Evolutionary conservation across 1,140 invertebrate species (phyloP).

Genomic region (Coelopa frigida): DNA sequence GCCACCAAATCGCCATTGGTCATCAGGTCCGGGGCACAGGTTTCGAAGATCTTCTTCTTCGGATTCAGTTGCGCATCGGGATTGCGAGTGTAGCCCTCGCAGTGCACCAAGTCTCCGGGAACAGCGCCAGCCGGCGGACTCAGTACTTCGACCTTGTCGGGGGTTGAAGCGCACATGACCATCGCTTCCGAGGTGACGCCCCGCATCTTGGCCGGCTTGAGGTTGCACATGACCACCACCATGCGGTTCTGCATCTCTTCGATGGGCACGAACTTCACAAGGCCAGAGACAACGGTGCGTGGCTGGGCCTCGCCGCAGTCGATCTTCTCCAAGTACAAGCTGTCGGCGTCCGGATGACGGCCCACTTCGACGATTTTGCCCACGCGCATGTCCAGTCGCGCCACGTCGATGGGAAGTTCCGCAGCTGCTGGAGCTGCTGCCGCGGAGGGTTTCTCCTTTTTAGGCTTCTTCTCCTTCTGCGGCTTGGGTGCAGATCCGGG

Average conservation of each 20-base stretch:
- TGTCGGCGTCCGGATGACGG: conserved; percentile 86
- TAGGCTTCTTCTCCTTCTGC: conserved; percentile 43
- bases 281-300: conserved; percentile 75
- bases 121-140: conserved; percentile 59
- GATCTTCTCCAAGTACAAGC: conserved; percentile 84
- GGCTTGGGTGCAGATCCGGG: conserved; percentile 30
- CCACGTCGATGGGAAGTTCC: conserved; percentile 59
- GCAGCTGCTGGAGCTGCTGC: conserved; percentile 23
- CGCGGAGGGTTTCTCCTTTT: conserved; percentile 37
- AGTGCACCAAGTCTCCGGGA: conserved; percentile 71
- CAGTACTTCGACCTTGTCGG: conserved; percentile 79
- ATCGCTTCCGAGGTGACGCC: conserved; percentile 80
- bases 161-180: conserved; percentile 85
- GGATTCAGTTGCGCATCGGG: conserved; percentile 81
- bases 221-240: conserved; percentile 78
- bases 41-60: conserved; percentile 94
- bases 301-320: conserved; percentile 77
- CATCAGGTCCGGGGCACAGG: conserved; percentile 75
- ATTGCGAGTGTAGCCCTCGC: conserved; percentile 63
- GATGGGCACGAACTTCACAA: conserved; percentile 78
- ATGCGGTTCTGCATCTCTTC: conserved; percentile 72
- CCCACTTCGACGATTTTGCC: conserved; percentile 75
- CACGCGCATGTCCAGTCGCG: conserved; percentile 74
- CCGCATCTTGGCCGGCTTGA: conserved; percentile 84
- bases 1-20: conserved; percentile 64